These are phyloP conservation scores for Brachypalpus laphriformis DNA, from an alignment of 2,888 invertebrate species.

Conservation along the genomic window DNA sequence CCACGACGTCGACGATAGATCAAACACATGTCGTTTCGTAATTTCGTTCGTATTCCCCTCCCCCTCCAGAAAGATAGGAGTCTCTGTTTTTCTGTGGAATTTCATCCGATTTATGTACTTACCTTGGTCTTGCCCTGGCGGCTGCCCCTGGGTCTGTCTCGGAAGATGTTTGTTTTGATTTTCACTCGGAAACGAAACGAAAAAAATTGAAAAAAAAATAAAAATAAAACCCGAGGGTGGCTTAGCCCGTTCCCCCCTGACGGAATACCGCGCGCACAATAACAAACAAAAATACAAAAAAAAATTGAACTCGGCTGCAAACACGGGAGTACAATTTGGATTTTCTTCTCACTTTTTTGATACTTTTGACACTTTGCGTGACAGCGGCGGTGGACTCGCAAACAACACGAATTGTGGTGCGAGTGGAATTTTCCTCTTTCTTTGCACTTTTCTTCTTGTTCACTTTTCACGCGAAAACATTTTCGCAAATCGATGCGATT, in stretches of 20 bases:
- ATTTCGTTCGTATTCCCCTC: neutral
- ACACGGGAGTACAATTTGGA: neutral
- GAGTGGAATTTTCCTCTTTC: slow-evolving; percentile 43
- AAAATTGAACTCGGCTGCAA: neutral
- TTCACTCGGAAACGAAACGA: slow-evolving; percentile 39
- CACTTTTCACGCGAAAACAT: slow-evolving; percentile 41
- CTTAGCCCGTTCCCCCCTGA: neutral
- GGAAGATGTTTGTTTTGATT: slow-evolving; percentile 67
- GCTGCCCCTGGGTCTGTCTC: neutral
- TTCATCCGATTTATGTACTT: slow-evolving; percentile 39
- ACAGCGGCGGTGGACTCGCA: neutral
- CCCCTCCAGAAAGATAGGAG: neutral
- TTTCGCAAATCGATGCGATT: slow-evolving; percentile 57
- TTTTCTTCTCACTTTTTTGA: slow-evolving; percentile 42
- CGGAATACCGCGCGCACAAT: slow-evolving; percentile 28
- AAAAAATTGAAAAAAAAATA: neutral
- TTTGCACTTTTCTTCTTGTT: slow-evolving; percentile 29
- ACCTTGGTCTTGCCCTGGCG: slow-evolving; percentile 44
- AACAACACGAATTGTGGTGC: slow-evolving; percentile 4
- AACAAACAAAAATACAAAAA: slow-evolving; percentile 50
- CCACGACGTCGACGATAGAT: slow-evolving; percentile 11
- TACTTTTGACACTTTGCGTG: slow-evolving; percentile 50
- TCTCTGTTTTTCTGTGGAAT: slow-evolving; percentile 33
- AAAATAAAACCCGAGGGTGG: slow-evolving; percentile 35
- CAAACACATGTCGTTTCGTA: slow-evolving; percentile 71